These are phyloP conservation scores for Amia ocellicauda DNA, from an alignment of 2,113 vertebrate genomes.

Conservation along the genomic window DNA sequence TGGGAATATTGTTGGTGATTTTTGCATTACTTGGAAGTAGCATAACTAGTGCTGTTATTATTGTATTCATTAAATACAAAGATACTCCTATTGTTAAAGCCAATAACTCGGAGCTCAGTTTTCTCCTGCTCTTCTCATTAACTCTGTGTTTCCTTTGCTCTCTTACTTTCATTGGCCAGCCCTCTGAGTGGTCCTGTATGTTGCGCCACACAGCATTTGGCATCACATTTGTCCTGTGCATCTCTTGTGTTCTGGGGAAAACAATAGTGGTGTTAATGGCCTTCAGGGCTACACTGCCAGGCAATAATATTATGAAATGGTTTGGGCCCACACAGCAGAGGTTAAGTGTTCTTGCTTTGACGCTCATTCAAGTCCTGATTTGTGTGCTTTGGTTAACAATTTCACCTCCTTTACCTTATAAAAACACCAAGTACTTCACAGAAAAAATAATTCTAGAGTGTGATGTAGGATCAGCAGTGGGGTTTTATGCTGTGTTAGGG, in stretches of 20 bases:
- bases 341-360: constrained; percentile 23
- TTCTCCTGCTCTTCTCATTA: constrained; percentile 48
- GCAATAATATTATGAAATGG: constrained; percentile 47
- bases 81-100: constrained; percentile 53
- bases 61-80: constrained; percentile 48
- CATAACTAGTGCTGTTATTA: constrained; percentile 35
- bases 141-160: constrained; percentile 49
- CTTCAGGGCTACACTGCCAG: constrained; percentile 39
- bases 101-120: constrained; percentile 61
- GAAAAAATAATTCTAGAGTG: constrained; percentile 24
- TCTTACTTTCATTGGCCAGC: constrained; percentile 42
- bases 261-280: constrained; percentile 43
- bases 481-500: constrained; percentile 22
- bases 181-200: constrained; percentile 50
- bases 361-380: constrained; percentile 27
- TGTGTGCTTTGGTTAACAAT: constrained; percentile 30
- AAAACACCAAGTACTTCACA: constrained; percentile 14
- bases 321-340: constrained; percentile 39
- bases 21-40: constrained; percentile 49
- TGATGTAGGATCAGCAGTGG: constrained; percentile 19
- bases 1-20: constrained; percentile 45
- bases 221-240: constrained; percentile 37
- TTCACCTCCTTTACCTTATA: constrained; percentile 25
- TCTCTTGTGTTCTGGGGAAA: constrained; percentile 45
- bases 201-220: constrained; percentile 44